Evolutionary conservation across 2,888 invertebrate species (phyloP).

Genomic region (Hipparchia sbordonii): DNA sequence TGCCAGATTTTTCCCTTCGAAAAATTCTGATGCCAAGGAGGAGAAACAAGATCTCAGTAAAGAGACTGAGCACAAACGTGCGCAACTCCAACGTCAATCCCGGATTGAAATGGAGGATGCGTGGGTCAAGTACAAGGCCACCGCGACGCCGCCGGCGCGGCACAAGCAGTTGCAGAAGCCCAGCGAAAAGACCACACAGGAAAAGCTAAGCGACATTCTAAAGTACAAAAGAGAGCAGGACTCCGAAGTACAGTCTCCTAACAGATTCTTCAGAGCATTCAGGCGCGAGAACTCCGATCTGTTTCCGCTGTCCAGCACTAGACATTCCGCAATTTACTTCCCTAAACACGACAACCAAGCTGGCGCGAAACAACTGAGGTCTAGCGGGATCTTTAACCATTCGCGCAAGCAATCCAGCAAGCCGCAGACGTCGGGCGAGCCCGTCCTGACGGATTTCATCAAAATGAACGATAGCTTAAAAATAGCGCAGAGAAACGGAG

Average conservation of each 20-base stretch:
- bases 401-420: slow-evolving; percentile 83
- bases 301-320: slow-evolving; percentile 87
- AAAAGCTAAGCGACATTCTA: slow-evolving; percentile 75
- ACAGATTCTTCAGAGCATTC: slow-evolving; percentile 90
- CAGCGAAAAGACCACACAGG: slow-evolving; percentile 67
- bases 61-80: slow-evolving; percentile 67
- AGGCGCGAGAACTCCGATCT: slow-evolving; percentile 93
- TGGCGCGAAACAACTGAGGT: slow-evolving; percentile 79
- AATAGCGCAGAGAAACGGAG: slow-evolving; percentile 70
- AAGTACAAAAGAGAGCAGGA: slow-evolving; percentile 88
- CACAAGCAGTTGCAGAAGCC: slow-evolving; percentile 70
- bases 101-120: slow-evolving; percentile 76
- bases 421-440: slow-evolving; percentile 83
- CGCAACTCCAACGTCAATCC: slow-evolving; percentile 72
- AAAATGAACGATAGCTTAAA: slow-evolving; percentile 81
- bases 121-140: slow-evolving; percentile 71
- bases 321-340: slow-evolving; percentile 88
- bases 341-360: slow-evolving; percentile 80
- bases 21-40: slow-evolving; percentile 61
- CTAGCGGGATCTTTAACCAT: slow-evolving; percentile 88
- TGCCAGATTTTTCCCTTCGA: slow-evolving; percentile 90
- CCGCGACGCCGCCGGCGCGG: slow-evolving; percentile 70
- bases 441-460: slow-evolving; percentile 87
- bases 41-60: slow-evolving; percentile 67
- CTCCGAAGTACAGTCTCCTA: slow-evolving; percentile 87